Conservation (phyloP, 2,113 vertebrate species). For the Oriolus oriolus region DNA sequence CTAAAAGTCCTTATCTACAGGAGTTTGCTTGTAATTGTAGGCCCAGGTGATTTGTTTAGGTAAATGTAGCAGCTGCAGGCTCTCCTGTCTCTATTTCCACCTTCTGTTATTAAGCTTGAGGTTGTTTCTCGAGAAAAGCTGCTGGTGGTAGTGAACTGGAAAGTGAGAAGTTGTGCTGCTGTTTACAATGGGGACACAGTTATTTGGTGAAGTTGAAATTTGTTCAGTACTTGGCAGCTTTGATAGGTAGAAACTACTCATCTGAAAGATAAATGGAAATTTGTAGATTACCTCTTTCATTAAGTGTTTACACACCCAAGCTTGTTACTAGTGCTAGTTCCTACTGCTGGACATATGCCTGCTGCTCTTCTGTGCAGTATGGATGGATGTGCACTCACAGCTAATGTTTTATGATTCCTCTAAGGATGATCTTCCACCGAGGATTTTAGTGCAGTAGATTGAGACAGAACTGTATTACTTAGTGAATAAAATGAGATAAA, state of each 20-base stretch:
- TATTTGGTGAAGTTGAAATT: neutral
- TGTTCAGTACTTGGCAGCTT: neutral
- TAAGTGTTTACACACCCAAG: neutral
- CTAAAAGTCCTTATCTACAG: neutral
- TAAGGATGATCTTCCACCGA: neutral
- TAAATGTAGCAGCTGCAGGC: neutral
- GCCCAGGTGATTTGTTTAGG: neutral
- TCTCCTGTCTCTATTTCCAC: neutral
- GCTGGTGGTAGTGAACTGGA: neutral
- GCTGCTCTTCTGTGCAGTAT: neutral
- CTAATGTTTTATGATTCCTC: neutral
- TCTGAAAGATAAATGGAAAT: neutral
- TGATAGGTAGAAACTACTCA: neutral
- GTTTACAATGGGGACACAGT: neutral
- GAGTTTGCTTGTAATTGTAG: neutral
- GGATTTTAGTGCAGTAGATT: neutral
- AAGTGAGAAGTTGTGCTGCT: neutral
- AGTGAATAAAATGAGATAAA: neutral
- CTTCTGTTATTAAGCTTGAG: neutral
- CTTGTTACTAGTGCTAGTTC: neutral
- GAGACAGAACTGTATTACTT: neutral
- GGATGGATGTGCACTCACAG: neutral
- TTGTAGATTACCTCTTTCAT: neutral
- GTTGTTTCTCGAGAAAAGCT: neutral
- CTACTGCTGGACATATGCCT: neutral